phyloP scores from a whole-genome alignment of 2,797 vertebrate species.

The Spinus pinus region DNA sequence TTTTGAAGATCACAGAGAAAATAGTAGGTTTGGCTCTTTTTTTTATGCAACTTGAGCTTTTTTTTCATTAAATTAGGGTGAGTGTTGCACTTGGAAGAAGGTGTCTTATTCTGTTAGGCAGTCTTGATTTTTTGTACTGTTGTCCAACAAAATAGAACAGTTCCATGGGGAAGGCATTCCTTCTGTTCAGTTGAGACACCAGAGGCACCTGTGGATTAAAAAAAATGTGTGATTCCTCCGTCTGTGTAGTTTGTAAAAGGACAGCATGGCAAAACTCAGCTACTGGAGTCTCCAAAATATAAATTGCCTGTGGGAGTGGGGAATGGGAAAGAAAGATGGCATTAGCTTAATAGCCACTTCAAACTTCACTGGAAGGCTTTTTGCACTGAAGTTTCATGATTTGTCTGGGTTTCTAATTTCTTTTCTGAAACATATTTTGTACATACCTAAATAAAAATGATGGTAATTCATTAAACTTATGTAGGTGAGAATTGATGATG shows the following conservation, averaged over 20 bases:
- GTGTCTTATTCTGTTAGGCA: neutral
- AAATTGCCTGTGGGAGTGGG: neutral
- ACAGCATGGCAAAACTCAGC: neutral
- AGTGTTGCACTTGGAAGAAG: neutral
- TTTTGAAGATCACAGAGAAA: neutral
- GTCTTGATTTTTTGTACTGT: neutral
- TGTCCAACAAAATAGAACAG: neutral
- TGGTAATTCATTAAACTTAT: rapidly evolving
- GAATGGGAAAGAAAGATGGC: neutral
- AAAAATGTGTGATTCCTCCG: neutral
- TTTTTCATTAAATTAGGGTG: neutral
- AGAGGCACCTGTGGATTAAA: neutral
- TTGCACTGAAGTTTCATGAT: neutral
- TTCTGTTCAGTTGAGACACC: neutral
- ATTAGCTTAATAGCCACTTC: neutral
- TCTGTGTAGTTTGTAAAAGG: neutral
- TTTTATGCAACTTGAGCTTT: neutral
- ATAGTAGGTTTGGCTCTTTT: neutral
- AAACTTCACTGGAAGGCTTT: neutral
- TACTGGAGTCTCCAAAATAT: neutral
- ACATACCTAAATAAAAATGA: neutral
- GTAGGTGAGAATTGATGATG: neutral
- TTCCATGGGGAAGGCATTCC: neutral
- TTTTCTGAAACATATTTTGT: neutral
- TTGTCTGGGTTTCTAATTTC: neutral